A percentile compares a stretch with the other conserved stretches of the same genome.
These are phyloP conservation scores for Bryconaethiops microstoma DNA, from an alignment of 2,797 vertebrate species.

Conservation along the genomic window DNA sequence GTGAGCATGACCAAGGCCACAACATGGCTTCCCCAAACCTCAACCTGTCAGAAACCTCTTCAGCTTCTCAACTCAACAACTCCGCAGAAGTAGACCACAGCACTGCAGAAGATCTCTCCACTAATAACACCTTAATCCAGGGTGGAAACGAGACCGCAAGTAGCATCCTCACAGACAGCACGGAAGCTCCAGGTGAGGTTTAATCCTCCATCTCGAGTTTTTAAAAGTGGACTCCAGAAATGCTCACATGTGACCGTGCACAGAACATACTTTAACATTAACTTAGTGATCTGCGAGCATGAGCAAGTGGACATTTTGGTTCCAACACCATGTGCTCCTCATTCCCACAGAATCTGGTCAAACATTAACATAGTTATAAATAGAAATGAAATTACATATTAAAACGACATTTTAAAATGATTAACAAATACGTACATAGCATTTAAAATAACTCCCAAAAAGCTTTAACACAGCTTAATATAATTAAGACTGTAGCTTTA, in stretches of 20 bases:
- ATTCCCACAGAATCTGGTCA: no score
- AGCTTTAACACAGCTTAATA: no score
- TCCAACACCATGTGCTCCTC: no score
- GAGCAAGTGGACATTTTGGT: no score
- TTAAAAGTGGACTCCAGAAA: no score
- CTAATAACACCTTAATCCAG: constrained; percentile 1
- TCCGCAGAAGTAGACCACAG: not conserved
- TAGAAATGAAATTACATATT: no score
- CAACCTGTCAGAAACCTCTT: constrained; percentile 8
- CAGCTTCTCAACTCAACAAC: not conserved
- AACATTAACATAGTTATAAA: no score
- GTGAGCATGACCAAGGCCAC: not conserved
- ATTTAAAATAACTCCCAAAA: no score
- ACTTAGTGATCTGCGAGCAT: not conserved
- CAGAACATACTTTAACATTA: not conserved
- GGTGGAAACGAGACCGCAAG: not conserved
- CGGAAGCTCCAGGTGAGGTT: constrained; percentile 28
- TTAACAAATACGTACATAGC: no score
- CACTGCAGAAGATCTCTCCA: not conserved
- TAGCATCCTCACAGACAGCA: not conserved
- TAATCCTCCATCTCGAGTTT: no score
- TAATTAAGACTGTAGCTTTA: no score
- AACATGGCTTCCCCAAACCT: not conserved
- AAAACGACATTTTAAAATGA: no score
- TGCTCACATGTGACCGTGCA: not conserved